These are phyloP conservation scores for Ernsta delagoae DNA, from an alignment of 2,888 invertebrate species.

Conservation along the genomic window DNA sequence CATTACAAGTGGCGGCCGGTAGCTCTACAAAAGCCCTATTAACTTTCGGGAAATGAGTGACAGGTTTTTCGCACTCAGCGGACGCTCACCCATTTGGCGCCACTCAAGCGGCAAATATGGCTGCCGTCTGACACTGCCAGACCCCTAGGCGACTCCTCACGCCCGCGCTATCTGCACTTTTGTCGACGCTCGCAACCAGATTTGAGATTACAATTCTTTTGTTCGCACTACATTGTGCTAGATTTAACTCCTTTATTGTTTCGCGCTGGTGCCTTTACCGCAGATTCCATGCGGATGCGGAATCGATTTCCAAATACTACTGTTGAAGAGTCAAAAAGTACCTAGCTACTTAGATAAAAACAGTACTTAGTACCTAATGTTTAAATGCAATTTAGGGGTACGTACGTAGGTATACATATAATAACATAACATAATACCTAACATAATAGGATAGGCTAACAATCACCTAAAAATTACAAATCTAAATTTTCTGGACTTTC, in stretches of 20 bases:
- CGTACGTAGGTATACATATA: no score
- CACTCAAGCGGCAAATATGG: conserved; percentile 79
- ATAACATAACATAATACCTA: no score
- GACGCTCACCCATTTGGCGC: conserved; percentile 59
- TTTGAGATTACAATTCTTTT: conserved; percentile 79
- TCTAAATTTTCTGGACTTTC: no score
- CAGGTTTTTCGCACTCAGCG: conserved; percentile 65
- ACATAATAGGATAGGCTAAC: no score
- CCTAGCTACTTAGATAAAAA: no score
- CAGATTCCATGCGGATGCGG: neutral
- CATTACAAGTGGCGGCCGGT: conserved; percentile 80
- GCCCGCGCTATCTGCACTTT: conserved; percentile 48
- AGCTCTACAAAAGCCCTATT: conserved; percentile 77
- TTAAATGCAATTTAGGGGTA: no score
- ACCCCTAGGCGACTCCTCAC: conserved; percentile 67
- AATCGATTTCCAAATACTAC: neutral
- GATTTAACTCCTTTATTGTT: conserved; percentile 72
- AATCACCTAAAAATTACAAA: no score
- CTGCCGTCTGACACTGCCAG: conserved; percentile 72
- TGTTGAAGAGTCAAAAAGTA: no score
- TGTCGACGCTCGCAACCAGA: conserved; percentile 72
- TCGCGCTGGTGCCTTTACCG: neutral
- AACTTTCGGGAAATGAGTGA: conserved; percentile 76
- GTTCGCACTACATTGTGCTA: conserved; percentile 68
- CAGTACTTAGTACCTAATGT: no score